Percentiles rank a stretch among this genome's conserved stretches.
phyloP scores from a whole-genome alignment of 2,888 invertebrate genomes.

The Lucinisca nassula region DNA sequence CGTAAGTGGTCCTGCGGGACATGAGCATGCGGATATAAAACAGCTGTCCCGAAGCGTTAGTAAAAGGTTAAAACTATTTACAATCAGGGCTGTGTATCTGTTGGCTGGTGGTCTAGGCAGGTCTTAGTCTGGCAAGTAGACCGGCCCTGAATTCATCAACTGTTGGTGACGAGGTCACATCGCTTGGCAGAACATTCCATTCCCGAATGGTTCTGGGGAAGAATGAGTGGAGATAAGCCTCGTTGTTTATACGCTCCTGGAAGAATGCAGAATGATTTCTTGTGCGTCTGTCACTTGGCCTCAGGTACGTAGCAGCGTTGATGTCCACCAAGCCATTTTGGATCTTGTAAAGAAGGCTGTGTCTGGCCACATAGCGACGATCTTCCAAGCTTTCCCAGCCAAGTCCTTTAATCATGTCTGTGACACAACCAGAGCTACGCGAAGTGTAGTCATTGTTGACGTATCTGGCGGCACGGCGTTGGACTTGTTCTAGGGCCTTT shows the following conservation, averaged over 20 bases:
- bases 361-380: background rate
- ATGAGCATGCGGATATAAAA: no score
- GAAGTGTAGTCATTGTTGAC: background rate
- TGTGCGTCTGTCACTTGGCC: background rate
- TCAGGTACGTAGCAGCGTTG: background rate
- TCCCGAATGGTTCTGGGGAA: constrained; percentile 13
- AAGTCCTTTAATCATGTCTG: background rate
- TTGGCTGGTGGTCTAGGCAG: background rate
- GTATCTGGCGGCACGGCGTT: background rate
- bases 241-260: background rate
- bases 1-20: no score
- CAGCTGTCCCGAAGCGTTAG: no score
- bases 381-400: background rate
- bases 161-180: background rate
- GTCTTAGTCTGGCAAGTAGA: background rate
- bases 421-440: background rate
- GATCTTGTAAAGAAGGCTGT: background rate
- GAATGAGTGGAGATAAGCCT: constrained; percentile 1
- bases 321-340: background rate
- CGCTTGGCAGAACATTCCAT: background rate
- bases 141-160: background rate
- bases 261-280: background rate
- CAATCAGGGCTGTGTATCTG: background rate
- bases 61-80: constrained; percentile 5
- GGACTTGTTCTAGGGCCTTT: background rate